Conservation (phyloP, 2,797 vertebrate genomes). For the Setipinna tenuifilis region DNA sequence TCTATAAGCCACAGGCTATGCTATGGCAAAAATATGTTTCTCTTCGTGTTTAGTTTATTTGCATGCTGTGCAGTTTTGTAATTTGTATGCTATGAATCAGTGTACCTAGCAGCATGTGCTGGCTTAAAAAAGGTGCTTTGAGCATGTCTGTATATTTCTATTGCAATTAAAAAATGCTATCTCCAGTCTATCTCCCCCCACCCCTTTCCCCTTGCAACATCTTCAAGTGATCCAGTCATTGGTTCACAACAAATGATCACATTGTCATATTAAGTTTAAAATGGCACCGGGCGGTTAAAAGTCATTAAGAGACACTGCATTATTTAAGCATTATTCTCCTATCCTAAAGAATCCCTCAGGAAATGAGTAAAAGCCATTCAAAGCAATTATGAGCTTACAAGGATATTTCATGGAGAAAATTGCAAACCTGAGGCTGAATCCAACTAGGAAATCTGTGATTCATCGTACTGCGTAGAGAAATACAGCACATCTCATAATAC, state of each 20-base stretch:
- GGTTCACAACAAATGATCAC: constrained; percentile 8
- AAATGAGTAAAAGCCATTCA: constrained; percentile 15
- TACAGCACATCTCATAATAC: background rate
- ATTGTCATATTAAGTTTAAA: constrained; percentile 21
- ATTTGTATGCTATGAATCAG: background rate
- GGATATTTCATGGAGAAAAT: constrained; percentile 11
- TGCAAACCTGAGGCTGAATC: constrained; percentile 18
- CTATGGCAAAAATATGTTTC: background rate
- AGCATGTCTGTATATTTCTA: background rate
- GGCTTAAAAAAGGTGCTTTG: background rate
- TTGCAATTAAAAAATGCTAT: background rate
- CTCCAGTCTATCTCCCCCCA: background rate
- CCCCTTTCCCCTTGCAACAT: background rate
- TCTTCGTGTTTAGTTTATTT: background rate
- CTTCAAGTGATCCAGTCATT: constrained; percentile 8
- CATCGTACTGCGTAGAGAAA: background rate
- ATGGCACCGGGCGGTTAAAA: constrained; percentile 5
- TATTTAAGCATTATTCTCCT: constrained; percentile 24
- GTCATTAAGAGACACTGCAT: constrained; percentile 15
- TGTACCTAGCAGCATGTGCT: background rate
- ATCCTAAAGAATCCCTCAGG: constrained; percentile 20
- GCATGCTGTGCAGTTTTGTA: background rate
- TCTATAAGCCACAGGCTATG: background rate
- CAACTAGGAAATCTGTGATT: constrained; percentile 5
- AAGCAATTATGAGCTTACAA: constrained; percentile 22